Base-by-base conservation (phyloP, 2,113 vertebrate genomes). In the Etia nguti region DNA sequence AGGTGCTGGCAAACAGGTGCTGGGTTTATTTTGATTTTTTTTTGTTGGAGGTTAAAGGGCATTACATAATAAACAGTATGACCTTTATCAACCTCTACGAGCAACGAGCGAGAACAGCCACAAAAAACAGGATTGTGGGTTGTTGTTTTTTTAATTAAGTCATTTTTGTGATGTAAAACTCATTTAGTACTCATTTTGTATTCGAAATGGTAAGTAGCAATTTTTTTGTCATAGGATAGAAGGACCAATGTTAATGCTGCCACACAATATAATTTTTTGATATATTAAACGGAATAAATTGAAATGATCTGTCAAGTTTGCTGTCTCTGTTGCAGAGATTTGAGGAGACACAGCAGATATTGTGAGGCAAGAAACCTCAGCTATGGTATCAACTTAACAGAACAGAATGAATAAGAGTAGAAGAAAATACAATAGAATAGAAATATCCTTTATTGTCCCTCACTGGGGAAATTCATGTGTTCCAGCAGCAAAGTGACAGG, bases 1-100 rank as follows among this genome's bases (percentile, higher is more conserved):
- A 92, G 93, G 97, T 87, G 96, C 94, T 54, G 94, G 94, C 84
- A 96, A 94, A 96, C 97, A 97, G 97, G 98, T 98, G 92, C 96
- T 90, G 86, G 81, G 62, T 88, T 89, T 83, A 59, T 85, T 93
- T 83, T 55, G 80, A 2, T 82, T 73, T 52, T 31, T 36, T 68
- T 79, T 83, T 82, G 60, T 62, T 46, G 6, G 92, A 89, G 87
- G 82, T 90, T 65, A 81, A 88, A 88, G 68, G 81, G 34, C 81
- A 86, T 59, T 20, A 20, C 20, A 1, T 24, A 68, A 46, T 59
- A 83, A 77, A 12, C 43, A 77, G 43, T 18, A 86, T 86, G 75
- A 85, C 85, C 87, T 81, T 84, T 65, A 81, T 75, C 18, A 75
- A 83, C 83, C 91, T 87, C 87, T 38, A 9, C 24, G 10, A 41